A percentile compares a stretch with the other conserved stretches of the same genome.
phyloP scores from a whole-genome alignment of 1,140 invertebrate species.

The Eupeodes corollae region DNA sequence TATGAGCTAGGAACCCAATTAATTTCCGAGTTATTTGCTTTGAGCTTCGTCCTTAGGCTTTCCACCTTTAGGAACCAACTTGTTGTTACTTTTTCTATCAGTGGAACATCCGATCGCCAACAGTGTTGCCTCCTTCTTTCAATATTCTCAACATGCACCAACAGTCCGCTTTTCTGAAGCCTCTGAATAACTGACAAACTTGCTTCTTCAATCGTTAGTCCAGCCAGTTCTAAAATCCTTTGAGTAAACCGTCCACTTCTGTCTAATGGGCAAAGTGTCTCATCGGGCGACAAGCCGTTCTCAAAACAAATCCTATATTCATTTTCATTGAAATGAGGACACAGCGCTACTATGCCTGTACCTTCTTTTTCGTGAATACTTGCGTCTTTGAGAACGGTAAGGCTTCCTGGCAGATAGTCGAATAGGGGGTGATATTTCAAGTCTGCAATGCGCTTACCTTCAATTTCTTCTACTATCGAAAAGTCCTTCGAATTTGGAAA shows the following conservation, averaged over 20 bases:
- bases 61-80: conserved; percentile 94
- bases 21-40: conserved; percentile 44
- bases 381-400: conserved; percentile 51
- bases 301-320: conserved; percentile 72
- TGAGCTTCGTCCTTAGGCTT: conserved; percentile 55
- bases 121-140: conserved; percentile 90
- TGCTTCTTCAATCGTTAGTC: conserved; percentile 56
- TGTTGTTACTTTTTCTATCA: conserved; percentile 74
- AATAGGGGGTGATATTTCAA: conserved; percentile 45
- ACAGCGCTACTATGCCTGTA: conserved; percentile 90
- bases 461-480: conserved; percentile 60
- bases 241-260: conserved; percentile 62
- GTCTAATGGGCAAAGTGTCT: conserved; percentile 72
- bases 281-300: conserved; percentile 60
- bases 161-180: conserved; percentile 48
- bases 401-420: conserved; percentile 34
- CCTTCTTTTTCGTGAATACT: conserved; percentile 72
- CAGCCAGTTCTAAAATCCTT: conserved; percentile 48
- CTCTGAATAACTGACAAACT: conserved; percentile 44
- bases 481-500: conserved; percentile 53
- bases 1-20: conserved; percentile 34
- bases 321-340: conserved; percentile 86
- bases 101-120: conserved; percentile 88
- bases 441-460: conserved; percentile 67
- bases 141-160: conserved; percentile 49